Conservation (phyloP, 2,113 vertebrate genomes). For the Meleagris gallopavo region DNA sequence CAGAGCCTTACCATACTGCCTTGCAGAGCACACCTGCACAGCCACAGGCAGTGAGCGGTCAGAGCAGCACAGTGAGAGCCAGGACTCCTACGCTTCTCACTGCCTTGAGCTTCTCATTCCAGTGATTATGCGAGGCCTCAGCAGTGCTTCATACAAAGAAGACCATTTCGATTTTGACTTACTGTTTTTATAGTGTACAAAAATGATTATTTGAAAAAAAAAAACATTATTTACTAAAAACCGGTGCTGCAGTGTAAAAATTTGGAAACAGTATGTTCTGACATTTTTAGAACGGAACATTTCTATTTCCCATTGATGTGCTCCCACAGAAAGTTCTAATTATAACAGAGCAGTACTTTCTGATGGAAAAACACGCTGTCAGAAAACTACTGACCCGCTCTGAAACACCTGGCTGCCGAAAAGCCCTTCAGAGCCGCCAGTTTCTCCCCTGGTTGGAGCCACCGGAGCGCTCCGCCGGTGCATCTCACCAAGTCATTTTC, state of each 20-base stretch:
- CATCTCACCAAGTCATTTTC: neutral
- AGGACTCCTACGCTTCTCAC: neutral
- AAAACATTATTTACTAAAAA: neutral
- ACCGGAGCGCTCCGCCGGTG: accelerated
- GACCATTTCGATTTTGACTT: neutral
- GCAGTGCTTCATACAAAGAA: neutral
- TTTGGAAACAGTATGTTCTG: neutral
- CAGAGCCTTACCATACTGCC: neutral
- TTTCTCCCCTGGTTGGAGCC: accelerated
- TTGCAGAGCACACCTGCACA: neutral
- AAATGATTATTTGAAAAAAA: neutral
- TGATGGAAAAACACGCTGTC: neutral
- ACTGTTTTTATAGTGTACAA: neutral
- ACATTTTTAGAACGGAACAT: neutral
- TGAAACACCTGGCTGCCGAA: neutral
- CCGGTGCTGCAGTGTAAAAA: too few species aligned
- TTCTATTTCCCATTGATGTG: neutral
- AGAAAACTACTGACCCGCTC: neutral
- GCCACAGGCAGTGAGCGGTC: neutral
- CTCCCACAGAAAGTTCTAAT: neutral
- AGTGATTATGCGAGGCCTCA: neutral
- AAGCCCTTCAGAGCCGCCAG: neutral
- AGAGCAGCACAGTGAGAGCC: neutral
- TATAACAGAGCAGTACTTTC: neutral
- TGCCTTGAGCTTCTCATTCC: neutral